Base-by-base conservation (phyloP, 2,888 invertebrate genomes). In the Elegia similella region DNA sequence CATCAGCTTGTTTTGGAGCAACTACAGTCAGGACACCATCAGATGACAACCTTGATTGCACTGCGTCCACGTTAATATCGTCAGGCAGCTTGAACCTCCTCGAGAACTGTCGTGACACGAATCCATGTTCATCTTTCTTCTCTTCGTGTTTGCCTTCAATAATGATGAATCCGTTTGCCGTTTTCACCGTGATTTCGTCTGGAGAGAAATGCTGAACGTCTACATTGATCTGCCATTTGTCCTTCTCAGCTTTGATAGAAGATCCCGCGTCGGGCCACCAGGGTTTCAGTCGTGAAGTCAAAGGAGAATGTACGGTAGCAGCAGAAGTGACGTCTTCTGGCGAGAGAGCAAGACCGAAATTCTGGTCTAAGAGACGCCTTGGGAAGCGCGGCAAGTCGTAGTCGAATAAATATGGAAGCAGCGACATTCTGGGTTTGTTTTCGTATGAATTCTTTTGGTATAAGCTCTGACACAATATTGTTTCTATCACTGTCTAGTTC, bases 101-200 rank as follows among this genome's bases (percentile, higher is more conserved):
- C 0, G 94, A 89, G 67, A 97, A 95, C 67, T 96, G 95, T 48
- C 96, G 92, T 0, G 95, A 94, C 54, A 96, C 93, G 63, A 92
- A 94, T 0, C 96, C 96, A 68, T 95, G 95, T 38, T 95, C 94
- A 66, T 96, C 96, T 63, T 94, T 93, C 67, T 94, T 95, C 67
- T 96, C 96, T 68, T 95, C 95, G 70, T 97, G 96, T 73, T 95
- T 95, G 0, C 95, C 96, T 78, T 96, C 95, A 12, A 96, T 92
- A 0, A 96, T 90, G 7, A 97, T 93, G 50, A 81, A 92, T 48
- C 94, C 93, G 58, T 95, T 95, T 0, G 93, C 90, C 0, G 94
- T 95, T 78, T 96, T 96, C 0, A 97, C 96, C 0, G 93, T 92
- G 32, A 97, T 93, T 80, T 97, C 96, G 44, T 94, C 93, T 0